Base-by-base conservation (phyloP, 2,797 vertebrate species). In the Pelodytes ibericus region DNA sequence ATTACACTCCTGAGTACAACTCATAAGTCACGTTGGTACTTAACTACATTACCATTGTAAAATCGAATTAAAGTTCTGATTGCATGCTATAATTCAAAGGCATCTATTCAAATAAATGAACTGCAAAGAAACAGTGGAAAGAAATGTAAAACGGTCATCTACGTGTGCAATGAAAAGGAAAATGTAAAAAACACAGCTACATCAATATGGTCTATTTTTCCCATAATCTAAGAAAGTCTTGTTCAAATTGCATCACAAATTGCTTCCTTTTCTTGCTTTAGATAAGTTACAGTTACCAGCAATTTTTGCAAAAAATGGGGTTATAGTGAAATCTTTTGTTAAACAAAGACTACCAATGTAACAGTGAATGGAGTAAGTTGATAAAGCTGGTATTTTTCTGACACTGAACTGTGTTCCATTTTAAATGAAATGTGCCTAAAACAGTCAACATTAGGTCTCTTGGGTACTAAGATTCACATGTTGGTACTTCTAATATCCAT, bases 1-100 rank as follows among this genome's bases (percentile, higher is more conserved):
- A 75, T 75, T 75, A 68, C 58, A 53, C 72, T 60, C 64, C 44
- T 41, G 72, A 65, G 64, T 75, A 29, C 63, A 49, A 64, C 39
- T 68, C 72, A 25, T 49, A 59, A 74, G 58, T 74, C 63, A 68
- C 72, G 41, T 60, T 49, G 6, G 36, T 67, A 61, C 39, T 67
- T 68, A 75, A 75, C 63, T 63, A n/a, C 36, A 25, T 49, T 75
- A 29, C 36, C 51, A 49, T 68, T 60, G 72, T 51, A 59, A 59
- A 67, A 74, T 44, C 29, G 63, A 67, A 47, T 33, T 49, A 25
- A 47, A 30, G 27, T 74, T 67, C 39, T 39, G 53, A 53, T 41
- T 67, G 44, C 64, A 75, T 49, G 27, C 56, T 59, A 60, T 68
- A 75, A 49, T 59, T 67, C 64, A 60, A 33, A 66, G 62, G 33